Evolutionary conservation across 2,888 invertebrate genomes (phyloP).

Genomic region (Pristionchus arcanus): DNA sequence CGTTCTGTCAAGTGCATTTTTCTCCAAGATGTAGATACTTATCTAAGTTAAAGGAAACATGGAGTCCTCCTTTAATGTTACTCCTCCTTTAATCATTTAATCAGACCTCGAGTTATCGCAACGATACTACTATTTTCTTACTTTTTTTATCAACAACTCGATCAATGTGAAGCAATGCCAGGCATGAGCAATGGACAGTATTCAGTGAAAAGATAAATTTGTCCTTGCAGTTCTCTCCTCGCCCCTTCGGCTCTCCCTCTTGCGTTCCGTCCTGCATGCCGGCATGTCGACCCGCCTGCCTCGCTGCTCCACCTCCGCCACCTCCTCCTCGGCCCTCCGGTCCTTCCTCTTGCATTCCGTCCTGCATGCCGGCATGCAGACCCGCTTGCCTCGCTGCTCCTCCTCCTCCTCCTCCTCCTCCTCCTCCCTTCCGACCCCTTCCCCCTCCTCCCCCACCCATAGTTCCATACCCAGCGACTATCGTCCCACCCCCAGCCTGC

Average conservation of each 20-base stretch:
- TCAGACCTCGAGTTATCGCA: too few relatives aligned
- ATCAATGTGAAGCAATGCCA: too few relatives aligned
- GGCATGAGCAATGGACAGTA: too few relatives aligned
- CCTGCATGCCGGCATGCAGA: slow-evolving; percentile 5
- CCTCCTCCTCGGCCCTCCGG: slow-evolving; percentile 25
- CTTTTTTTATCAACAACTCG: too few relatives aligned
- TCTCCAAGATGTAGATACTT: too few relatives aligned
- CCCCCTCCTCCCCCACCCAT: not conserved
- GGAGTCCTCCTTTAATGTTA: too few relatives aligned
- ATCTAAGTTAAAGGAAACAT: too few relatives aligned
- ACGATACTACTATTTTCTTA: too few relatives aligned
- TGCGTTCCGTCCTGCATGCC: slow-evolving; percentile 44
- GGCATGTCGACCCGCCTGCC: not conserved
- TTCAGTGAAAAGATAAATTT: too few relatives aligned
- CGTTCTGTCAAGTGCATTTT: too few relatives aligned
- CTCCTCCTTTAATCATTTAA: too few relatives aligned
- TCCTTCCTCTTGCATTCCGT: not conserved
- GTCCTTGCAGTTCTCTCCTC: not conserved
- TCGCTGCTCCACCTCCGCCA: not conserved
- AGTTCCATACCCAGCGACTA: not conserved
- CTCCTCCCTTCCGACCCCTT: not conserved
- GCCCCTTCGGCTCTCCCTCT: not conserved
- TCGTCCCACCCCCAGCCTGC: slow-evolving; percentile 2
- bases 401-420: not conserved
- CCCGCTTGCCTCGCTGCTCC: not conserved